Percentiles rank a stretch among this genome's conserved stretches.
phyloP scores from a whole-genome alignment of 1,140 invertebrate species.

The Popillia japonica region DNA sequence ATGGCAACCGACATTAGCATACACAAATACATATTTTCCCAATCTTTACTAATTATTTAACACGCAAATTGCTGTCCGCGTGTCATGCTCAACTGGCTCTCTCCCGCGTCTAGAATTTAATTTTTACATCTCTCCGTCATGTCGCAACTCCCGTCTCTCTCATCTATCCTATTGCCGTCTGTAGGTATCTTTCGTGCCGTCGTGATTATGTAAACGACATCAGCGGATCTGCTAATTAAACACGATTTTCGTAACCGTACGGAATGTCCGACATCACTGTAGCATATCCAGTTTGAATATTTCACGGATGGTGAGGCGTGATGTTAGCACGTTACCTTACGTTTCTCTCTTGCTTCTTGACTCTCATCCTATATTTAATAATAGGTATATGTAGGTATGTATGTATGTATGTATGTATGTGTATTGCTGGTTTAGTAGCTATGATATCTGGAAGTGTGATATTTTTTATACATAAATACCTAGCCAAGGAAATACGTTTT shows the following conservation, averaged over 20 bases:
- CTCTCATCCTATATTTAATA: no score
- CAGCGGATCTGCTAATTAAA: background rate
- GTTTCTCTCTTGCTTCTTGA: no score
- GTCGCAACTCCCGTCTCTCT: background rate
- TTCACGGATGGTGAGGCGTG: background rate
- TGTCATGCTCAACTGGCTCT: background rate
- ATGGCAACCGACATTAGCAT: no score
- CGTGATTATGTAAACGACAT: background rate
- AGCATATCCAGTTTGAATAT: background rate
- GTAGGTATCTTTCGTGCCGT: background rate
- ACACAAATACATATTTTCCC: no score
- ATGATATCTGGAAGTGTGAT: no score
- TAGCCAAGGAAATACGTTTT: no score
- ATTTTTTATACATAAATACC: no score
- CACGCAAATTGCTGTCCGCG: slow-evolving; percentile 3
- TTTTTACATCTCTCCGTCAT: background rate
- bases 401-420: background rate
- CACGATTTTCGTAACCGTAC: background rate
- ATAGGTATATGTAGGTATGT: no score
- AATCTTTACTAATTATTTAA: background rate
- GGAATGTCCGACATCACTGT: background rate
- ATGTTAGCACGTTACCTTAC: background rate
- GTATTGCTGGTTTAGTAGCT: background rate
- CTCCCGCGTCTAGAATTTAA: background rate
- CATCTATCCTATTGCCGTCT: background rate